phyloP scores from a whole-genome alignment of 2,888 invertebrate genomes.

The Limnephilus auricula region DNA sequence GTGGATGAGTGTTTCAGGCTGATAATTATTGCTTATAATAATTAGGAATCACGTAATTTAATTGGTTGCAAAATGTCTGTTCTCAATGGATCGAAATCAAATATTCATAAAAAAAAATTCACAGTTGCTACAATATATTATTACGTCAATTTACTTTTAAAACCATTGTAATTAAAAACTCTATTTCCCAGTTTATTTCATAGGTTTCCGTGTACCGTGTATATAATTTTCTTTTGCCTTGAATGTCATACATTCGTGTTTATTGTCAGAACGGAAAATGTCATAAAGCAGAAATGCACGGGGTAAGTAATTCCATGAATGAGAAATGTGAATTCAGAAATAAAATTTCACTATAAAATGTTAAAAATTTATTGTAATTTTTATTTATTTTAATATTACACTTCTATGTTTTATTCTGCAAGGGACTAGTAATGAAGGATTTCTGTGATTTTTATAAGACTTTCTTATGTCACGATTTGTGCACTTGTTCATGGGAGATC shows the following conservation, averaged over 20 bases:
- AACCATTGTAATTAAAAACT: not conserved
- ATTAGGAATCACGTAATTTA: too few relatives aligned
- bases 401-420: not conserved
- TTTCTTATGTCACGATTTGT: not conserved
- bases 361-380: not conserved
- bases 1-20: too few relatives aligned
- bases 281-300: conserved; percentile 22
- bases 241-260: conserved; percentile 25
- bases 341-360: not conserved
- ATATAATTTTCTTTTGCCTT: not conserved
- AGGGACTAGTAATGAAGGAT: not conserved
- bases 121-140: not conserved
- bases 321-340: not conserved
- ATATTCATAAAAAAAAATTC: too few relatives aligned
- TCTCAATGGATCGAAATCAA: too few relatives aligned
- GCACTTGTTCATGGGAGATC: not conserved
- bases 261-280: conserved; percentile 8
- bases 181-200: not conserved
- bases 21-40: too few relatives aligned
- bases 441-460: not conserved
- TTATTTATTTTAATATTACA: not conserved
- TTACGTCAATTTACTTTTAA: not conserved
- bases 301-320: not conserved
- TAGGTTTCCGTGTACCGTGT: not conserved
- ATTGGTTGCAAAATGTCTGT: too few relatives aligned